Percentiles rank a stretch among this genome's conserved stretches.
phyloP scores from a whole-genome alignment of 2,113 vertebrate genomes.

The Arenaria interpres region DNA sequence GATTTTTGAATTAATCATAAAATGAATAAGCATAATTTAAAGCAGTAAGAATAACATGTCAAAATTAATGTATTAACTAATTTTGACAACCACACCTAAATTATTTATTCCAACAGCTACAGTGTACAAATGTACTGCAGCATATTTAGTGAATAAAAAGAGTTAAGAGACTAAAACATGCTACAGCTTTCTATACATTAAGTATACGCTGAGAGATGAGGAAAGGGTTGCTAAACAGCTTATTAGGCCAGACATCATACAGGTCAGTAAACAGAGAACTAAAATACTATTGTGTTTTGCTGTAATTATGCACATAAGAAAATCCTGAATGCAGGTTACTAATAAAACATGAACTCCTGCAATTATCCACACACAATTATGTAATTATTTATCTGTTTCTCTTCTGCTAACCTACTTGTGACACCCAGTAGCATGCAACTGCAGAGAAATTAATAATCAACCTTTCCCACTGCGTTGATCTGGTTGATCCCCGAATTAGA shows the following conservation, averaged over 20 bases:
- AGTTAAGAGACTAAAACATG: not conserved
- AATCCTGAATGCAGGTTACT: not conserved
- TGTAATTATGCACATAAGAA: not conserved
- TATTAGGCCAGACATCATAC: not conserved
- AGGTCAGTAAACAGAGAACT: not conserved
- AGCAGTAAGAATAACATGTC: not conserved
- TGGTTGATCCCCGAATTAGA: not conserved
- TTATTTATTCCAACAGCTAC: not conserved
- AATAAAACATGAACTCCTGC: not conserved
- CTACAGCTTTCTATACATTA: not conserved
- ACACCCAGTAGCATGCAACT: not conserved
- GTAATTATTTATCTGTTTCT: not conserved
- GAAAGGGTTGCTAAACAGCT: not conserved
- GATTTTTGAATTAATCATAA: not conserved
- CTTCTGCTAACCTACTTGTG: not conserved
- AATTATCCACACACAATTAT: not conserved
- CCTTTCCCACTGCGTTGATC: not conserved
- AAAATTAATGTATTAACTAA: not conserved
- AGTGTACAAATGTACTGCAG: not conserved
- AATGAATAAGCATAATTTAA: not conserved
- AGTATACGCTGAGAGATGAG: not conserved
- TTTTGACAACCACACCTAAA: not conserved
- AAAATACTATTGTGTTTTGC: not conserved
- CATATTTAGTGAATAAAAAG: not conserved
- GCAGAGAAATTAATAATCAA: not conserved